phyloP scores from a whole-genome alignment of 2,113 vertebrate genomes.

The Rana temporaria region DNA sequence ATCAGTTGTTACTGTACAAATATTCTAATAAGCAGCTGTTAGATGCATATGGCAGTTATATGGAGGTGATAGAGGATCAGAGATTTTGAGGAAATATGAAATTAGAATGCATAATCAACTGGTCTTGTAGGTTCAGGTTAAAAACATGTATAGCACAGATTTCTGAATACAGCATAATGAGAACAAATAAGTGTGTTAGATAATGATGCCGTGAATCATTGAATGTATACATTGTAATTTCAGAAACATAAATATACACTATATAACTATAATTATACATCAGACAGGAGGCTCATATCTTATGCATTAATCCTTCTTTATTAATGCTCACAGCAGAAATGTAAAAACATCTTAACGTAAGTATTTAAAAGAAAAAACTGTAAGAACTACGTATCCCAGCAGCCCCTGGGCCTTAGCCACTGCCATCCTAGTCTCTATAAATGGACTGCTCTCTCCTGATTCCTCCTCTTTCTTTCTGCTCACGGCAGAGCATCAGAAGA shows the following conservation, averaged over 20 bases:
- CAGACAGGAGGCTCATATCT: no score
- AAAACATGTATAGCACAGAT: not conserved
- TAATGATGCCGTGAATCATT: not conserved
- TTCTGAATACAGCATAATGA: not conserved
- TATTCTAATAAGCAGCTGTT: slow-evolving; percentile 75
- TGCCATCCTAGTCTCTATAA: no score
- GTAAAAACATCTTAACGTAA: no score
- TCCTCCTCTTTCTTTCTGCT: no score
- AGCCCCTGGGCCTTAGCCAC: no score
- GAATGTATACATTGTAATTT: not conserved
- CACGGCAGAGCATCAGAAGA: no score
- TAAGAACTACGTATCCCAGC: no score
- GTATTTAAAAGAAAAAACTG: no score
- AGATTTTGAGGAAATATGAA: slow-evolving; percentile 34
- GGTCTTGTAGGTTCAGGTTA: not conserved
- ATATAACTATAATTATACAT: no score
- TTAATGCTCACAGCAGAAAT: no score
- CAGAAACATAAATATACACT: not conserved
- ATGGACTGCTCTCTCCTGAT: no score
- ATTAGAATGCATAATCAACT: slow-evolving; percentile 19
- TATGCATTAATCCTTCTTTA: no score
- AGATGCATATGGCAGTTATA: slow-evolving; percentile 56
- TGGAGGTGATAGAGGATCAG: slow-evolving; percentile 31
- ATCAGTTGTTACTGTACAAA: slow-evolving; percentile 70
- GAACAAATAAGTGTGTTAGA: not conserved